A percentile compares a stretch with the other conserved stretches of the same genome.
Evolutionary conservation across 2,888 invertebrate species (phyloP).

Genomic region (Ceratothoa steindachneri): DNA sequence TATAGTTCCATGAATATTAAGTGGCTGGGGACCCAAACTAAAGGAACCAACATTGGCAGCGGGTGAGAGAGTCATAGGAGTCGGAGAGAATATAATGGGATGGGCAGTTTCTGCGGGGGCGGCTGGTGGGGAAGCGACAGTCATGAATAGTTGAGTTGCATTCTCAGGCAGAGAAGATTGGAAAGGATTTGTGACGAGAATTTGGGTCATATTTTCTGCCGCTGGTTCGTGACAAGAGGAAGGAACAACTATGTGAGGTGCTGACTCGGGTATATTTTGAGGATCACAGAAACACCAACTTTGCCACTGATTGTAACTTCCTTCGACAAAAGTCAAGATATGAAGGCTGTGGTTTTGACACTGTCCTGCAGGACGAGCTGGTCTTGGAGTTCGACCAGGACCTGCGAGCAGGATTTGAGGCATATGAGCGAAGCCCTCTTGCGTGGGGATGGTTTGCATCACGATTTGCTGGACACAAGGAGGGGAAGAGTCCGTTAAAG

Average conservation of each 20-base stretch:
- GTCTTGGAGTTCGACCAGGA: constrained; percentile 36
- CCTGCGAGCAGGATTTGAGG: constrained; percentile 33
- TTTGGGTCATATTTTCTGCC: neutral
- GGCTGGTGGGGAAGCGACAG: neutral
- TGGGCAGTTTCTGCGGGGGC: neutral
- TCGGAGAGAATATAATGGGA: neutral
- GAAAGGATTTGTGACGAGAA: neutral
- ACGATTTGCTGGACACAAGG: neutral
- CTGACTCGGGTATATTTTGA: constrained; percentile 9
- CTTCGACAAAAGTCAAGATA: constrained; percentile 39
- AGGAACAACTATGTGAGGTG: neutral
- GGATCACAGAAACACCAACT: constrained; percentile 45
- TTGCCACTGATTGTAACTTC: constrained; percentile 40
- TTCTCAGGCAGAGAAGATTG: neutral
- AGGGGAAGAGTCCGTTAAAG: neutral
- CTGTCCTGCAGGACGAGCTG: constrained; percentile 36
- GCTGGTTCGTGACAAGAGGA: neutral
- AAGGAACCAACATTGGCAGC: neutral
- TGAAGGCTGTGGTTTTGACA: constrained; percentile 44
- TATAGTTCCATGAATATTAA: neutral
- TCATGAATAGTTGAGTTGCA: neutral
- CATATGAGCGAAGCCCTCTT: constrained; percentile 12
- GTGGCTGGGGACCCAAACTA: neutral
- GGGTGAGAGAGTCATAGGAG: neutral
- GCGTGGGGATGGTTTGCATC: constrained; percentile 13